phyloP scores from a whole-genome alignment of 2,888 invertebrate species.

The Perithous albicinctus region DNA sequence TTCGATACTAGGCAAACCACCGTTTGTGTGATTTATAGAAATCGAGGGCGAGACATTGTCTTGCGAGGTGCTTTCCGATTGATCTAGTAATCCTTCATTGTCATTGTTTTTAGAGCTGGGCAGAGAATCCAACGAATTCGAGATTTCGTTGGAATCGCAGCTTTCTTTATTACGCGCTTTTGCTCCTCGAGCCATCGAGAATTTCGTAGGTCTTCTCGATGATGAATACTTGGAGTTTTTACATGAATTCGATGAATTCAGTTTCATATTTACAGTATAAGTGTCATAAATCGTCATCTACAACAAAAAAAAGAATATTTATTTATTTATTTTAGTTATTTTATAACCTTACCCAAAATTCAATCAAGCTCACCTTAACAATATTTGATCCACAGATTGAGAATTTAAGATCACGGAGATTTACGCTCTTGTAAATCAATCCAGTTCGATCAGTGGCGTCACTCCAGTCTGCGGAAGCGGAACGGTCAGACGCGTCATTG shows the following conservation, averaged over 20 bases:
- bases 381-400: conserved; percentile 71
- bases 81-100: not conserved
- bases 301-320: conserved; percentile 15
- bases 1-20: not conserved
- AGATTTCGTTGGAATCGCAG: conserved; percentile 3
- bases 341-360: too few relatives aligned
- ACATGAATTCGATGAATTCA: conserved; percentile 61
- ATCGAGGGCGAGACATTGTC: conserved; percentile 6
- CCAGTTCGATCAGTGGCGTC: conserved; percentile 78
- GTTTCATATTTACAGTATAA: conserved; percentile 77
- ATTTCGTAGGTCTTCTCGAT: not conserved
- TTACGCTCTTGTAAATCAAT: conserved; percentile 77
- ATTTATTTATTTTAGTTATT: too few relatives aligned
- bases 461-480: conserved; percentile 47
- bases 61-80: conserved; percentile 26
- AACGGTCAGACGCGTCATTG: conserved; percentile 53
- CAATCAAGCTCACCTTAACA: conserved; percentile 74
- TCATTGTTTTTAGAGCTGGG: not conserved
- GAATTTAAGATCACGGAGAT: conserved; percentile 79
- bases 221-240: conserved; percentile 30
- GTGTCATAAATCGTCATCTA: conserved; percentile 78
- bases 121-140: conserved; percentile 12
- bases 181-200: conserved; percentile 2
- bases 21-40: not conserved
- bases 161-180: not conserved